A percentile compares a stretch with the other conserved stretches of the same genome.
Evolutionary conservation across 2,113 vertebrate genomes (phyloP).

Genomic region (human): DNA sequence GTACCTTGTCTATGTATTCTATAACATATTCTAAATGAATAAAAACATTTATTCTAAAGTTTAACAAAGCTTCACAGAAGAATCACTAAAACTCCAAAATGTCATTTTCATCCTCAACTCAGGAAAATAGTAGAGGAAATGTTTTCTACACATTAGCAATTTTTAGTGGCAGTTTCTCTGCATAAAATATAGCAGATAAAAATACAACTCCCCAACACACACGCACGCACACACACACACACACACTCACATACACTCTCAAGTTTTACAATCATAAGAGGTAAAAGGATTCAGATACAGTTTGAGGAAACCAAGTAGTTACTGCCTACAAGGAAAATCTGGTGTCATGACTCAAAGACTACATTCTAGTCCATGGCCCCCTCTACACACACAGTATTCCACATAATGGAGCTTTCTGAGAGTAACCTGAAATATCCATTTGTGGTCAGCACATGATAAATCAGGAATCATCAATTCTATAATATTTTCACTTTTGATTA

Average conservation of each 20-base stretch:
- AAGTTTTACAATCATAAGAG: neutral
- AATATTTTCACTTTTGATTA: neutral
- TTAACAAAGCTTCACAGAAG: neutral
- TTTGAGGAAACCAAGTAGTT: neutral
- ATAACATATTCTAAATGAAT: neutral
- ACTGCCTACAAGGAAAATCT: neutral
- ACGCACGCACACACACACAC: neutral
- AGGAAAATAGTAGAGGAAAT: constrained; percentile 29
- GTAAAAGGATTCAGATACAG: neutral
- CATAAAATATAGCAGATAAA: neutral
- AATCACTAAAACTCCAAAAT: neutral
- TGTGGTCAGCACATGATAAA: neutral
- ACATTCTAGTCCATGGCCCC: neutral
- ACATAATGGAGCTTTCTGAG: neutral
- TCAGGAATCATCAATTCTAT: neutral
- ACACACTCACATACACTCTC: neutral
- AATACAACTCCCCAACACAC: neutral
- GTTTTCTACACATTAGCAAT: neutral
- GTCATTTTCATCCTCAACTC: neutral
- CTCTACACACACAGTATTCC: neutral
- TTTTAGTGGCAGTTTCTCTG: neutral
- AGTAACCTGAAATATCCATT: neutral
- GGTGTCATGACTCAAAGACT: neutral
- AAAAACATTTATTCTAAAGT: neutral
- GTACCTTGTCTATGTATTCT: neutral